These are phyloP conservation scores for Cetoscarus ocellatus DNA, from an alignment of 2,797 vertebrate genomes.

Conservation along the genomic window DNA sequence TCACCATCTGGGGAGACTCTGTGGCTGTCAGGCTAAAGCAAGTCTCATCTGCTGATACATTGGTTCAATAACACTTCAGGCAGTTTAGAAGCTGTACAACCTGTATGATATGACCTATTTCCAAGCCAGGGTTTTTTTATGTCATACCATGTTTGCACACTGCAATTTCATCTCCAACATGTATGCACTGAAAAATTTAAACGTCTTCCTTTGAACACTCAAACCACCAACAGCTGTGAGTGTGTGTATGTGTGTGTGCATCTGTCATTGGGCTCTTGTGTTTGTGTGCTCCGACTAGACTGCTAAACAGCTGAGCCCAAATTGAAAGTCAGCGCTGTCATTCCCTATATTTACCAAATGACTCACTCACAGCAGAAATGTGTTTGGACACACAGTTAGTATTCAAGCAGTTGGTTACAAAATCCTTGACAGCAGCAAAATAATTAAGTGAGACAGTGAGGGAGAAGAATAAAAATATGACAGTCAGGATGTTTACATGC, in stretches of 20 bases:
- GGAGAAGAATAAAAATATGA: constrained; percentile 36
- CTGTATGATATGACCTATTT: constrained; percentile 75
- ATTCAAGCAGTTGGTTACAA: constrained; percentile 67
- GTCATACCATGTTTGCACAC: constrained; percentile 58
- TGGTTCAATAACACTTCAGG: constrained; percentile 63
- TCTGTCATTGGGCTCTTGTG: constrained; percentile 50
- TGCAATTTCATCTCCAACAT: constrained; percentile 57
- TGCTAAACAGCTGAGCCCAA: constrained; percentile 82
- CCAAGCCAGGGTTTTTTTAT: constrained; percentile 51
- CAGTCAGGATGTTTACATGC: constrained; percentile 2
- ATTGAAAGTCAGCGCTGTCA: constrained; percentile 78
- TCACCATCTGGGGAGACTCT: constrained; percentile 64
- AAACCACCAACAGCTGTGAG: constrained; percentile 64
- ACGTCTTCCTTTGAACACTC: constrained; percentile 47
- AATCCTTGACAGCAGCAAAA: constrained; percentile 68
- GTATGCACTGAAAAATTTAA: constrained; percentile 59
- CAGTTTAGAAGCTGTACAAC: constrained; percentile 49
- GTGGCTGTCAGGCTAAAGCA: constrained; percentile 48
- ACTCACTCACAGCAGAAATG: constrained; percentile 72
- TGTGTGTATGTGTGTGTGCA: constrained; percentile 26
- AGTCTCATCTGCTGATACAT: constrained; percentile 64
- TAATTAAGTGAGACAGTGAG: constrained; percentile 55
- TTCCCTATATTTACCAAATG: constrained; percentile 78
- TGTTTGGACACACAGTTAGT: constrained; percentile 72
- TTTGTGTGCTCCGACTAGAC: constrained; percentile 70